Conservation (phyloP, 2,888 invertebrate genomes). For the Ligdia adustata region DNA sequence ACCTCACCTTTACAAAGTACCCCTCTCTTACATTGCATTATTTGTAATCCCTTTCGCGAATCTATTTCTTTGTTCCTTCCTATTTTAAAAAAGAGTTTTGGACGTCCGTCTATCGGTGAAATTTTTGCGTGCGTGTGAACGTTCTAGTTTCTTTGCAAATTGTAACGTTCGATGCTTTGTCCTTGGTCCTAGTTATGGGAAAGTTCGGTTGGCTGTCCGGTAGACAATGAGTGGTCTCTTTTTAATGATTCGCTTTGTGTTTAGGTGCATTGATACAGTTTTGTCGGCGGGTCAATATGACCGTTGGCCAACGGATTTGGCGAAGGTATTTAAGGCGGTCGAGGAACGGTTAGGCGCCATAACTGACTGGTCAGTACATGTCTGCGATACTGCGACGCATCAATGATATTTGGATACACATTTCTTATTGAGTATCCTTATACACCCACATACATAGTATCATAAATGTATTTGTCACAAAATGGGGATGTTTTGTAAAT, state of each 20-base stretch:
- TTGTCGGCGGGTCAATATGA: constrained; percentile 72
- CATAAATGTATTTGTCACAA: too few relatives aligned
- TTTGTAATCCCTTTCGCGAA: constrained; percentile 85
- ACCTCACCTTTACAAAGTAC: constrained; percentile 69
- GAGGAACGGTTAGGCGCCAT: constrained; percentile 52
- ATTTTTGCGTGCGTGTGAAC: constrained; percentile 82
- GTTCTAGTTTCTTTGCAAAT: constrained; percentile 81
- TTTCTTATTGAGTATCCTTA: too few relatives aligned
- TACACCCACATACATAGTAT: too few relatives aligned
- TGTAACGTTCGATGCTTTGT: constrained; percentile 67
- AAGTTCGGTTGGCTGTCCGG: constrained; percentile 63
- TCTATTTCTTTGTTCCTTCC: constrained; percentile 78
- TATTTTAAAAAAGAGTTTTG: constrained; percentile 49
- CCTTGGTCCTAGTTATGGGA: constrained; percentile 60
- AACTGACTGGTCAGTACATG: constrained; percentile 29
- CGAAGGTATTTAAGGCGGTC: constrained; percentile 73
- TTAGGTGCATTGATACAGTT: constrained; percentile 71
- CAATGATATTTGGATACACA: constrained; percentile 12
- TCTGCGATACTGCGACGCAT: constrained; percentile 19
- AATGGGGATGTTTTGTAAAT: too few relatives aligned
- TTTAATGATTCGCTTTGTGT: constrained; percentile 81
- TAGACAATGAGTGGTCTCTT: constrained; percentile 80
- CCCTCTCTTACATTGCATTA: constrained; percentile 82
- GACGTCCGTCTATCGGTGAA: constrained; percentile 73
- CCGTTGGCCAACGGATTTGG: constrained; percentile 80